phyloP scores from a whole-genome alignment of 2,113 vertebrate species.

The Passer domesticus region DNA sequence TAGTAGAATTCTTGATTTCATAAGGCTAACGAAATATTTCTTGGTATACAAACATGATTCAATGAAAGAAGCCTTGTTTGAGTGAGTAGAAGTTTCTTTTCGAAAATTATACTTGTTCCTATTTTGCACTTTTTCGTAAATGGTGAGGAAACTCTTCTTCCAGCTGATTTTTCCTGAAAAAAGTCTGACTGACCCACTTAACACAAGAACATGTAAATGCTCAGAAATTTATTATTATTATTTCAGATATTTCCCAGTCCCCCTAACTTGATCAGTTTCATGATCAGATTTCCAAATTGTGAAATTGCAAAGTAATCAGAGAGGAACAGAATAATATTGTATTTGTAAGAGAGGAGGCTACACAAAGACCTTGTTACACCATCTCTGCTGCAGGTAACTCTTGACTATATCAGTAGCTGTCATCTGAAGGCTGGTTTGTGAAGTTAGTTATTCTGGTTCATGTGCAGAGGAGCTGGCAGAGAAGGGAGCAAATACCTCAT shows the following conservation, averaged over 20 bases:
- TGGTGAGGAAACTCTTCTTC: background rate
- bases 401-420: background rate
- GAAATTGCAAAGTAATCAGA: background rate
- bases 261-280: background rate
- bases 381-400: background rate
- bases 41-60: background rate
- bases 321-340: background rate
- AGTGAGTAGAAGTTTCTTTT: background rate
- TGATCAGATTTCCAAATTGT: background rate
- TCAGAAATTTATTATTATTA: background rate
- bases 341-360: background rate
- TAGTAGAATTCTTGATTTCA: background rate
- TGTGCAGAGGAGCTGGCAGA: background rate
- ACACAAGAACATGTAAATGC: background rate
- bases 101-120: background rate
- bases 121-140: background rate
- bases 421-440: background rate
- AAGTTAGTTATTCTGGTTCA: background rate
- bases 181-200: background rate
- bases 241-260: background rate
- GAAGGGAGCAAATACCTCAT: background rate
- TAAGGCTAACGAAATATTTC: background rate
- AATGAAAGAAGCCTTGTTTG: background rate
- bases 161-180: background rate
- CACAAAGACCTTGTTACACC: background rate